A percentile compares a stretch with the other conserved stretches of the same genome.
Conservation (phyloP, 2,797 vertebrate species). For the Hemitrygon akajei region DNA sequence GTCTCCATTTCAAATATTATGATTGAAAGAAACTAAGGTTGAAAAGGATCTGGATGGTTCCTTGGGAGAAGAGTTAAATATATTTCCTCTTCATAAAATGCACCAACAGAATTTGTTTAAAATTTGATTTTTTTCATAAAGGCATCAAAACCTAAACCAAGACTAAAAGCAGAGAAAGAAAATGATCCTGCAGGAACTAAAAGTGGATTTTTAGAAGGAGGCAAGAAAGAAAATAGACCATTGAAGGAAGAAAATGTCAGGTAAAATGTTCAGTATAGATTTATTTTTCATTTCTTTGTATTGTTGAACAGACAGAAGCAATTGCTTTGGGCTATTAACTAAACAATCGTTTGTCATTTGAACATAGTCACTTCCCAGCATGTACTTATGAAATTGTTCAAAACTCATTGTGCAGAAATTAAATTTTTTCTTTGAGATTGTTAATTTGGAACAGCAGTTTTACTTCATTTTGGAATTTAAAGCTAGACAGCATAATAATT, state of each 20-base stretch:
- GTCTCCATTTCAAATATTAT: background rate
- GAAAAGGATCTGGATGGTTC: background rate
- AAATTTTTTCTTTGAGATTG: background rate
- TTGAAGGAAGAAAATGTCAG: slow-evolving; percentile 82
- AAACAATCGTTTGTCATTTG: background rate
- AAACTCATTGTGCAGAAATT: background rate
- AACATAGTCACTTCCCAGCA: background rate
- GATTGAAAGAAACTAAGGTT: background rate
- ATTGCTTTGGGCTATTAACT: background rate
- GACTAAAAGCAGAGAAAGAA: slow-evolving; percentile 82
- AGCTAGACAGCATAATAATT: background rate
- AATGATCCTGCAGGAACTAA: slow-evolving; percentile 82
- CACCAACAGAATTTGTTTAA: background rate
- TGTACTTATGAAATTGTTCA: background rate
- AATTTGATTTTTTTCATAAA: slow-evolving; percentile 47
- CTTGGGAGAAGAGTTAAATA: too few relatives aligned
- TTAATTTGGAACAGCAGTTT: background rate
- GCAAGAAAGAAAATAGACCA: slow-evolving; percentile 77
- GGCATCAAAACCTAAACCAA: slow-evolving; percentile 81
- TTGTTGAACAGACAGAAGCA: background rate
- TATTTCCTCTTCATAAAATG: background rate
- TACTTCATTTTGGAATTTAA: background rate
- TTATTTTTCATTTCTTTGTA: background rate
- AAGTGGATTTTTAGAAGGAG: slow-evolving; percentile 73
- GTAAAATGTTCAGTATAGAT: slow-evolving; percentile 51